These are phyloP conservation scores for Apodemia duryi DNA, from an alignment of 2,888 invertebrate species.

Conservation along the genomic window DNA sequence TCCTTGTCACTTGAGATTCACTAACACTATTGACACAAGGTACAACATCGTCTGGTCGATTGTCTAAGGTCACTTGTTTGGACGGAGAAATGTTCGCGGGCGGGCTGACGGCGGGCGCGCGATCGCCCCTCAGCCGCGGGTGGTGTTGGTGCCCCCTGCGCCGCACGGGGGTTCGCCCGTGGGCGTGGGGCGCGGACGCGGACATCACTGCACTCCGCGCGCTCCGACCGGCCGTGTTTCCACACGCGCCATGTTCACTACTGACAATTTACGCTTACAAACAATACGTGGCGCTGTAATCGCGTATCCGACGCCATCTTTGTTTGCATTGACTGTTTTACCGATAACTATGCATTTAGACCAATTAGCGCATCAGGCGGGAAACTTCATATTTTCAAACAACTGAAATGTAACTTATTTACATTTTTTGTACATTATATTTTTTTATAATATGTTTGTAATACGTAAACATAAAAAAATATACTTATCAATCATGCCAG, in stretches of 20 bases:
- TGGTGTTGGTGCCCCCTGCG: slow-evolving; percentile 88
- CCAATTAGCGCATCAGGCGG: slow-evolving; percentile 38
- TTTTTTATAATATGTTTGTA: too few relatives aligned
- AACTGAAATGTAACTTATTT: not conserved
- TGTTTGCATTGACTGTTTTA: slow-evolving; percentile 60
- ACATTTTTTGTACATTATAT: not conserved
- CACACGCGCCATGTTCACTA: slow-evolving; percentile 81
- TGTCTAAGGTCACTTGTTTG: slow-evolving; percentile 69
- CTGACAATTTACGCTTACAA: slow-evolving; percentile 48
- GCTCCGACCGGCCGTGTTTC: slow-evolving; percentile 64
- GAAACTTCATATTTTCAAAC: slow-evolving; percentile 38
- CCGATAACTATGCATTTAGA: slow-evolving; percentile 44
- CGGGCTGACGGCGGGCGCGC: slow-evolving; percentile 72
- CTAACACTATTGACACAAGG: slow-evolving; percentile 78
- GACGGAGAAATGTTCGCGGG: slow-evolving; percentile 55
- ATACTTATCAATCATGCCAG: too few relatives aligned
- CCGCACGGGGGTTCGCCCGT: slow-evolving; percentile 80
- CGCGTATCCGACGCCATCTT: slow-evolving; percentile 59
- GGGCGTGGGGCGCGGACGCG: slow-evolving; percentile 77
- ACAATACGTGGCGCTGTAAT: slow-evolving; percentile 60
- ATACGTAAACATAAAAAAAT: too few relatives aligned
- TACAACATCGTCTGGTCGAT: slow-evolving; percentile 71
- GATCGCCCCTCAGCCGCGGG: slow-evolving; percentile 82
- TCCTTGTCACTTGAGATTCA: slow-evolving; percentile 79
- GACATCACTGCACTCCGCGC: slow-evolving; percentile 77